A percentile compares a stretch with the other conserved stretches of the same genome.
These are phyloP conservation scores for Uropetala carovei DNA, from an alignment of 2,888 invertebrate species.

Conservation along the genomic window DNA sequence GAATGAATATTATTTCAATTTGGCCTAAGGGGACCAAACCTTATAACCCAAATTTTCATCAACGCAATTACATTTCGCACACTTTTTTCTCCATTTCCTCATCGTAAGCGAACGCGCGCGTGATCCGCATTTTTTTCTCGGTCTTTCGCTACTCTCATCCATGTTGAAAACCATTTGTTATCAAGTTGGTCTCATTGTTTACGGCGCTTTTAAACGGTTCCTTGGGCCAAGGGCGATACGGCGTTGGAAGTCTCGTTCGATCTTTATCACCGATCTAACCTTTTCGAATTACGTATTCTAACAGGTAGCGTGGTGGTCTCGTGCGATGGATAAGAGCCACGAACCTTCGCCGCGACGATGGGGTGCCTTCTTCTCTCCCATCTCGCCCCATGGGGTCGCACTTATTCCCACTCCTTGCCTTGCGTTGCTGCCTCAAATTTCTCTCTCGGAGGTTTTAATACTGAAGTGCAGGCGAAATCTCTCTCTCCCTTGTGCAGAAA, in stretches of 20 bases:
- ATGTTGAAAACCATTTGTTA: background rate
- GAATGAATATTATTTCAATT: too few species aligned
- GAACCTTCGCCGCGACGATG: too few species aligned
- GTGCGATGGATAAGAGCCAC: background rate
- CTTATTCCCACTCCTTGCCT: background rate
- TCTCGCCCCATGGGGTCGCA: background rate
- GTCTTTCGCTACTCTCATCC: background rate
- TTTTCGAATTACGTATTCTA: background rate
- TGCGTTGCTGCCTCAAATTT: background rate
- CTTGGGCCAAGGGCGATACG: background rate
- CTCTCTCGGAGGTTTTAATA: background rate
- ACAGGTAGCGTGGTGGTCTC: background rate
- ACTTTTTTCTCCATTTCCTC: background rate
- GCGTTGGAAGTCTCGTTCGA: background rate
- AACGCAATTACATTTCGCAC: too few species aligned
- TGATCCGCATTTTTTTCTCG: background rate
- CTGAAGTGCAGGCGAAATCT: background rate
- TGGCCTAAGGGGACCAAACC: too few species aligned
- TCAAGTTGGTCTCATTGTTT: background rate
- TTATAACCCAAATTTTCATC: too few species aligned
- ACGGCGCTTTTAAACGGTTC: background rate
- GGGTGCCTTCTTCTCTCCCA: too few species aligned
- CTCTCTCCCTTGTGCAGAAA: background rate
- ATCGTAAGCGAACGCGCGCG: background rate
- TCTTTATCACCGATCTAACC: conserved; percentile 4